Percentiles rank a stretch among this genome's conserved stretches.
Evolutionary conservation across 2,113 vertebrate species (phyloP).

Genomic region (Chamaetylas fuelleborni): DNA sequence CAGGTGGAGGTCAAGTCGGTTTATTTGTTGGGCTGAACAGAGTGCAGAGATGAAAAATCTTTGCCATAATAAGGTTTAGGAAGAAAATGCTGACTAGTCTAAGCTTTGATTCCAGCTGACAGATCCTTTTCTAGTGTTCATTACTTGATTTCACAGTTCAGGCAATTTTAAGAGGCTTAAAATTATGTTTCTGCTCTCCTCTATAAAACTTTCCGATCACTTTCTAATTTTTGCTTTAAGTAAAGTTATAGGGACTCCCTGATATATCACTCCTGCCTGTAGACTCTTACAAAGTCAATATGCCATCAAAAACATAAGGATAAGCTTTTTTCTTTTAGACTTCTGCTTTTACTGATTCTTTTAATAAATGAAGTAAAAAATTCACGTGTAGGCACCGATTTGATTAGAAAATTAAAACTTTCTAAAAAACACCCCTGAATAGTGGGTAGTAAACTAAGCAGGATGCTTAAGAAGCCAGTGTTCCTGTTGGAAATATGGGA

Average conservation of each 20-base stretch:
- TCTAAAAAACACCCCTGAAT: background rate
- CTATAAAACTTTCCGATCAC: constrained; percentile 69
- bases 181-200: constrained; percentile 73
- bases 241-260: constrained; percentile 39
- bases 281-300: constrained; percentile 23
- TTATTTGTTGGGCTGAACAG: constrained; percentile 78
- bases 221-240: constrained; percentile 66
- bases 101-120: constrained; percentile 87
- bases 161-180: constrained; percentile 77
- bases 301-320: background rate
- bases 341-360: background rate
- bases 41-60: constrained; percentile 76
- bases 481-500: background rate
- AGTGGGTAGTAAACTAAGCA: background rate
- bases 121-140: constrained; percentile 87
- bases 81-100: constrained; percentile 85
- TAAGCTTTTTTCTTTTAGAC: background rate
- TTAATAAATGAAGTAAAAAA: background rate
- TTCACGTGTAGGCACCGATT: background rate
- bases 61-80: constrained; percentile 81
- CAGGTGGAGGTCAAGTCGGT: constrained; percentile 78
- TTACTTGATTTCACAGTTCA: constrained; percentile 87
- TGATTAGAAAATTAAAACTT: background rate
- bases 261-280: constrained; percentile 5
- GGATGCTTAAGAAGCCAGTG: background rate